Conservation (phyloP, 1,140 invertebrate genomes). For the Bradynema listronoti region DNA sequence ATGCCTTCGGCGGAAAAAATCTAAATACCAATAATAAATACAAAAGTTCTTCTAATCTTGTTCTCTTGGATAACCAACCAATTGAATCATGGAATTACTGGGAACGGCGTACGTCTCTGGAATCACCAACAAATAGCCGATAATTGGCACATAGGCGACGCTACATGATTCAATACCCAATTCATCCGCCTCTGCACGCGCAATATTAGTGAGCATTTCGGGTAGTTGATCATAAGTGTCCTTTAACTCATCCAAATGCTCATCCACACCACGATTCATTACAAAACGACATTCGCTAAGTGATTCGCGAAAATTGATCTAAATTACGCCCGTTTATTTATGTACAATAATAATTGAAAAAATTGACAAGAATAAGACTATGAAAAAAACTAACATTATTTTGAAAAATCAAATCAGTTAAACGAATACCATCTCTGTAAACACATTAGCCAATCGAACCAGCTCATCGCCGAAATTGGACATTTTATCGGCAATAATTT, state of each 20-base stretch:
- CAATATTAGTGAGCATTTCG: constrained; percentile 41
- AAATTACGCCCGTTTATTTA: no score
- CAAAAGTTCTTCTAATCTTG: constrained; percentile 2
- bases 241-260: constrained; percentile 47
- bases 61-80: constrained; percentile 6
- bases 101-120: constrained; percentile 29
- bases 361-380: background rate
- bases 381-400: constrained; percentile 8
- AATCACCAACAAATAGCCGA: constrained; percentile 49
- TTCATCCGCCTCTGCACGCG: constrained; percentile 38
- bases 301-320: constrained; percentile 51
- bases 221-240: constrained; percentile 35
- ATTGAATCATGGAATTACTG: constrained; percentile 13
- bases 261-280: constrained; percentile 44
- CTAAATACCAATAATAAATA: constrained; percentile 24
- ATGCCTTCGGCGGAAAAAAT: constrained; percentile 33
- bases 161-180: constrained; percentile 34
- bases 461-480: constrained; percentile 33
- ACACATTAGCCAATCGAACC: constrained; percentile 14
- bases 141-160: constrained; percentile 51
- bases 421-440: constrained; percentile 25
- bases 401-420: constrained; percentile 9
- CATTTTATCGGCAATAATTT: constrained; percentile 37
- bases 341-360: no score
- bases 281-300: constrained; percentile 47